These are phyloP conservation scores for Lamellibrachia satsuma DNA, from an alignment of 2,888 invertebrate species.

Conservation along the genomic window DNA sequence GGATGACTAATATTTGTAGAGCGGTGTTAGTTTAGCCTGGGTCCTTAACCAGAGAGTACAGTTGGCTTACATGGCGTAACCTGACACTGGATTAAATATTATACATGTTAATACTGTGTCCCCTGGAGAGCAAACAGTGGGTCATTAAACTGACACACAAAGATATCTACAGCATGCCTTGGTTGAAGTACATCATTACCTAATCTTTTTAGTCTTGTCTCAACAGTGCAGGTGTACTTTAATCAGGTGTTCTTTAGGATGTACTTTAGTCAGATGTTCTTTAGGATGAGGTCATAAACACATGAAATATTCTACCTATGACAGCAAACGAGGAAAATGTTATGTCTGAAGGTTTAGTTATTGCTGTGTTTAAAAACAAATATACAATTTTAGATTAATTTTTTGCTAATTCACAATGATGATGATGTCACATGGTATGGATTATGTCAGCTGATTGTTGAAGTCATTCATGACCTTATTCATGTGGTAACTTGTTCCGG, in stretches of 20 bases:
- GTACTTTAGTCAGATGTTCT: too few relatives aligned
- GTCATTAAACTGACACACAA: background rate
- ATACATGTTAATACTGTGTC: background rate
- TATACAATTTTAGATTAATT: too few relatives aligned
- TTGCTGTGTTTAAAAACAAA: too few relatives aligned
- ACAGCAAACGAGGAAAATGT: too few relatives aligned
- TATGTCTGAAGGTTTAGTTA: too few relatives aligned
- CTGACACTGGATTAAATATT: background rate
- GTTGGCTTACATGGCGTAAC: background rate
- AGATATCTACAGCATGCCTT: background rate
- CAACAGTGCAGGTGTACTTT: background rate
- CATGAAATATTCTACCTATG: background rate
- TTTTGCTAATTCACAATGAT: too few relatives aligned
- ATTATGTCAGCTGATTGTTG: too few relatives aligned
- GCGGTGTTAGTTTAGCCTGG: background rate
- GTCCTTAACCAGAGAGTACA: background rate
- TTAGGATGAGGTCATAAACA: background rate
- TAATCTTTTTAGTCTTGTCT: background rate
- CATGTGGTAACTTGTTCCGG: too few relatives aligned
- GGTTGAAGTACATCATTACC: background rate
- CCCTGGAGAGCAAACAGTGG: background rate
- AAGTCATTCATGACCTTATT: too few relatives aligned
- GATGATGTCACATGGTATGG: too few relatives aligned
- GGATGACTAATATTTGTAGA: slow-evolving; percentile 7
- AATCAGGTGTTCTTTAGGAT: too few relatives aligned